These are phyloP conservation scores for Laspeyria flexula DNA, from an alignment of 2,888 invertebrate species.

Conservation along the genomic window DNA sequence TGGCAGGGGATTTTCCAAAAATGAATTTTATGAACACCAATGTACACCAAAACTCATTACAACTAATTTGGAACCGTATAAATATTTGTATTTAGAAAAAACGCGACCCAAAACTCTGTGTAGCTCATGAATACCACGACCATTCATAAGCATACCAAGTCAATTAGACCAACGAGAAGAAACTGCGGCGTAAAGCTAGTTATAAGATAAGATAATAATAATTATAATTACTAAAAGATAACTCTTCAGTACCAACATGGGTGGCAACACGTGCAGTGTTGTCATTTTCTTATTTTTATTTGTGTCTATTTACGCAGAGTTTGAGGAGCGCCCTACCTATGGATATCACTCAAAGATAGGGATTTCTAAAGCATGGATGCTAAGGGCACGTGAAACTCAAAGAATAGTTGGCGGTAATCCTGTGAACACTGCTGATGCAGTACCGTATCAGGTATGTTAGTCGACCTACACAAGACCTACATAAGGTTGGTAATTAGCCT, in stretches of 20 bases:
- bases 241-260: not conserved
- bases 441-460: conserved; percentile 66
- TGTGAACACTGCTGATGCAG: conserved; percentile 42
- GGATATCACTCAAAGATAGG: conserved; percentile 63
- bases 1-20: too few species aligned
- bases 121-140: too few species aligned
- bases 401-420: conserved; percentile 64
- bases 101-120: too few species aligned
- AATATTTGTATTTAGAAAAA: too few species aligned
- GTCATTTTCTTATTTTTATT: conserved; percentile 28
- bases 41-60: too few species aligned
- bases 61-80: too few species aligned
- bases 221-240: conserved; percentile 4
- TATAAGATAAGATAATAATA: conserved; percentile 9
- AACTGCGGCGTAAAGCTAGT: too few species aligned
- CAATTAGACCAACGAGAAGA: too few species aligned
- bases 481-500: too few species aligned
- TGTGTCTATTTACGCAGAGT: conserved; percentile 15
- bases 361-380: conserved; percentile 52
- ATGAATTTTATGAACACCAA: too few species aligned
- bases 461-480: not conserved
- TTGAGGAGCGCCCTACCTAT: conserved; percentile 29
- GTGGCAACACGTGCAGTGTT: conserved; percentile 6
- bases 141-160: too few species aligned
- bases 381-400: conserved; percentile 41